Percentiles rank a stretch among this genome's conserved stretches.
Conservation (phyloP, 1,140 invertebrate species). For the Helicoverpa zea region DNA sequence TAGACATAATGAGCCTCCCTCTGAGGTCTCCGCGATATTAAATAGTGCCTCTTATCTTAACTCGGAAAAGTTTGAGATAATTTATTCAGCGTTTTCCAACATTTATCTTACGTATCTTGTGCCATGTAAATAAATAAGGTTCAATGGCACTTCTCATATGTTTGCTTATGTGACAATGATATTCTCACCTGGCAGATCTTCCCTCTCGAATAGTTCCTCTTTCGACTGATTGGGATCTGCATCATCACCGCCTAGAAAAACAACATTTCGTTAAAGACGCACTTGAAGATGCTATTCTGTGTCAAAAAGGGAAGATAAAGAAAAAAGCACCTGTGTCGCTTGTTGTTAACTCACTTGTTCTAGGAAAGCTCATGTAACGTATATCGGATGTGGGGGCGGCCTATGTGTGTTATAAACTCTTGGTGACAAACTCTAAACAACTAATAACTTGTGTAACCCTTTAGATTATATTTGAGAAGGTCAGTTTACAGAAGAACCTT, state of each 20-base stretch:
- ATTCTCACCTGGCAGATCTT: constrained; percentile 52
- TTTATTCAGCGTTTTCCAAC: constrained; percentile 40
- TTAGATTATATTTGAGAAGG: constrained; percentile 23
- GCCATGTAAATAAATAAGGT: not conserved
- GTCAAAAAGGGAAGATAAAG: too few species aligned
- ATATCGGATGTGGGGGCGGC: not conserved
- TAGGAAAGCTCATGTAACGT: not conserved
- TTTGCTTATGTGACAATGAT: not conserved
- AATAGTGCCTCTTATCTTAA: constrained; percentile 56
- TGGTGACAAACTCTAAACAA: not conserved
- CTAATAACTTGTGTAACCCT: not conserved
- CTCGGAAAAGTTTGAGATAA: constrained; percentile 41
- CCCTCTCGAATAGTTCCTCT: constrained; percentile 50
- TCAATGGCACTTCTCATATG: not conserved
- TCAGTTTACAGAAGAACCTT: not conserved
- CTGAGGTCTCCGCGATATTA: constrained; percentile 63
- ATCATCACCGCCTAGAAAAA: constrained; percentile 53
- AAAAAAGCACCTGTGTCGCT: too few species aligned
- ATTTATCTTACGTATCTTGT: constrained; percentile 32
- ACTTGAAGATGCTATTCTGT: too few species aligned
- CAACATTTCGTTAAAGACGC: not conserved
- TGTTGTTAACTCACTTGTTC: not conserved
- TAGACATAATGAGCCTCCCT: constrained; percentile 68
- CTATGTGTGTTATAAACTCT: constrained; percentile 10
- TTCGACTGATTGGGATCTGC: constrained; percentile 49